Percentiles rank a stretch among this genome's conserved stretches.
Evolutionary conservation across 1,140 invertebrate species (phyloP).

Genomic region (Plodia interpunctella): DNA sequence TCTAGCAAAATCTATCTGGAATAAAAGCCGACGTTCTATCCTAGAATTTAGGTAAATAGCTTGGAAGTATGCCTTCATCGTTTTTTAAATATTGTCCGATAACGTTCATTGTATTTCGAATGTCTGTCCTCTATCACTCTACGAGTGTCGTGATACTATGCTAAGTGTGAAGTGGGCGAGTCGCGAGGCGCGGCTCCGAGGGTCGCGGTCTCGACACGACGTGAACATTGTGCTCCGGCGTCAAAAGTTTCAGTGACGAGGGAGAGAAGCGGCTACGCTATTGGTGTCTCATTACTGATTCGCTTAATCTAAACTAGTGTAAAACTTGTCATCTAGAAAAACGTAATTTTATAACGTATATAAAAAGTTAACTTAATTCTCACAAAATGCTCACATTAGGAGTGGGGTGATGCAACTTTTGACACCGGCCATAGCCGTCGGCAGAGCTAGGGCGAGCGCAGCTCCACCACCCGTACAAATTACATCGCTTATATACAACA

Average conservation of each 20-base stretch:
- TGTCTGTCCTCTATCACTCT: conserved; percentile 65
- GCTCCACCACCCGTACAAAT: conserved; percentile 37
- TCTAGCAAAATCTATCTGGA: conserved; percentile 76
- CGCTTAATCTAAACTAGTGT: conserved; percentile 77
- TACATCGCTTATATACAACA: conserved; percentile 70
- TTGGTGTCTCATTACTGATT: conserved; percentile 76
- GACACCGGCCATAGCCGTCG: conserved; percentile 40
- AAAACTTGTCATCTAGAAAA: conserved; percentile 73
- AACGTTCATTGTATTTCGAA: conserved; percentile 63
- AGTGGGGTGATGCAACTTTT: conserved; percentile 56
- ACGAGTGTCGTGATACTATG: conserved; percentile 69
- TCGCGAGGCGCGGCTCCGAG: conserved; percentile 21
- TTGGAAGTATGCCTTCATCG: conserved; percentile 71
- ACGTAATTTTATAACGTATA: conserved; percentile 65
- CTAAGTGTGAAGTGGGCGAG: conserved; percentile 51
- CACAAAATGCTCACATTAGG: conserved; percentile 73
- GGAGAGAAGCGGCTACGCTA: conserved; percentile 76
- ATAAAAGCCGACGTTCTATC: conserved; percentile 72
- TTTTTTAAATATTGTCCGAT: conserved; percentile 68
- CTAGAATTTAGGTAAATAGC: conserved; percentile 69
- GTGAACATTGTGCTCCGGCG: conserved; percentile 55
- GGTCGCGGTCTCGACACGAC: conserved; percentile 13
- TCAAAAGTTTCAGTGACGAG: conserved; percentile 68
- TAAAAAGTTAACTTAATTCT: conserved; percentile 74
- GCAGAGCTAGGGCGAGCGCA: conserved; percentile 20